A percentile compares a stretch with the other conserved stretches of the same genome.
Evolutionary conservation across 1,140 invertebrate species (phyloP).

Genomic region (Zaprionus ghesquierei): DNA sequence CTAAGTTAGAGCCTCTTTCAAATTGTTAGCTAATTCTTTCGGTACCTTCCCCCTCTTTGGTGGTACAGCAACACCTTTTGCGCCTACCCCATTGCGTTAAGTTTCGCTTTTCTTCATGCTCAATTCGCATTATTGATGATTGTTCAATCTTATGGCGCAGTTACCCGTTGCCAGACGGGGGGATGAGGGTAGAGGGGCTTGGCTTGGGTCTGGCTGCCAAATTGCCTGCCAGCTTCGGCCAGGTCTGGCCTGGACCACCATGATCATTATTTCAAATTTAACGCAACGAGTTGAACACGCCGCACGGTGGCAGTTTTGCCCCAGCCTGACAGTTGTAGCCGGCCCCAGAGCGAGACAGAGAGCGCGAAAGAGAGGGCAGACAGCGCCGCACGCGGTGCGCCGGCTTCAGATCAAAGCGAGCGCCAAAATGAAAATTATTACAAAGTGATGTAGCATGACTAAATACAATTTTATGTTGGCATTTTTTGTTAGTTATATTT

Average conservation of each 20-base stretch:
- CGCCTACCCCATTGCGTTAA: neutral
- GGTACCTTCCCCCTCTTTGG: neutral
- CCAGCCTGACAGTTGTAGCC: constrained; percentile 3
- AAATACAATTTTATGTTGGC: constrained; percentile 81
- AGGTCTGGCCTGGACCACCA: constrained; percentile 17
- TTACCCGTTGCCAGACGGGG: neutral
- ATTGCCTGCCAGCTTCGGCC: constrained; percentile 10
- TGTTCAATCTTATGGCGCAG: constrained; percentile 55
- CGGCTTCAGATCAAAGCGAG: constrained; percentile 79
- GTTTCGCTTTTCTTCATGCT: constrained; percentile 46
- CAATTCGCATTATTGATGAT: constrained; percentile 66
- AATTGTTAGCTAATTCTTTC: neutral
- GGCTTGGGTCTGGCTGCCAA: constrained; percentile 43
- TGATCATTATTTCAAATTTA: constrained; percentile 74
- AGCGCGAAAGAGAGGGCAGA: constrained; percentile 14
- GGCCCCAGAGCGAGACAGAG: neutral
- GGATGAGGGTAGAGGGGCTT: neutral
- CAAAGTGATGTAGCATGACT: constrained; percentile 82
- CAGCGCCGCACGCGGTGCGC: constrained; percentile 59
- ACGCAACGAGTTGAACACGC: constrained; percentile 51
- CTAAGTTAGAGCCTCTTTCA: no score
- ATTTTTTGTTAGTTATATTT: constrained; percentile 44
- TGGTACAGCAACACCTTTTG: neutral
- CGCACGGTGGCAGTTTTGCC: constrained; percentile 72
- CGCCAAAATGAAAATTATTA: constrained; percentile 82